Base-by-base conservation (phyloP, 2,113 vertebrate species). In the Cnemophilus loriae region DNA sequence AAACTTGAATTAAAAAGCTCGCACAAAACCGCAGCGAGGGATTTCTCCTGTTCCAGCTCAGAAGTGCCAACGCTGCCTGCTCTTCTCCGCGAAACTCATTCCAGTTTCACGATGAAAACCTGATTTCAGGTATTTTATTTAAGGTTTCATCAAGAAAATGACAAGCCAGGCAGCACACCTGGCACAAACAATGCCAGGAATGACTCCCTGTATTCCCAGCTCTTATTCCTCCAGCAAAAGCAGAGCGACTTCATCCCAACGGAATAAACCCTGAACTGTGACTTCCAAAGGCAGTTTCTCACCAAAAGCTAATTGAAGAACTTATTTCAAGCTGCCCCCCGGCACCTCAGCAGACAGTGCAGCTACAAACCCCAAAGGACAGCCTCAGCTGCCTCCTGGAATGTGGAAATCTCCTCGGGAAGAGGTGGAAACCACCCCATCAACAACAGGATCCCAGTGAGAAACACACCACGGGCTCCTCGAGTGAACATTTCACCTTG, bases 401-500 rank as follows among this genome's bases (percentile, higher is more conserved):
- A 74, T 1, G 46, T 21, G 47, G 28, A 10, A 56, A 42, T 49
- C 46, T 64, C 60, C 12, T 32, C 7, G n/a, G 28, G 30, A 41
- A 8, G 7, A 37, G 18, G 3, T 28, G 23, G 44, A 47, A 84
- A 46, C 14, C 71, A 52, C 2, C 24, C 7, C 19, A 17, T 4
- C 35, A 49, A 3, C 11, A 16, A 37, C 0, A 11, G 30, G 18
- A 32, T 22, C 49, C 56, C 33, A 39, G 57, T 0, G 18, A 63
- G 79, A 41, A 79, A 68, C 5, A 2, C 46, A 55, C 3, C 77
- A n/a, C 0, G 1, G 44, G 44, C 64, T 76, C 26, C 88, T 19
- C 1, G 0, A 32, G 44, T 0, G 3, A 42, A 24, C 1, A 5
- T 16, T 32, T 39, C 37, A 22, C 64, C 53, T 10, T 2, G 0